Conservation (phyloP, 1,140 invertebrate genomes). For the Bombus pyrosoma region DNA sequence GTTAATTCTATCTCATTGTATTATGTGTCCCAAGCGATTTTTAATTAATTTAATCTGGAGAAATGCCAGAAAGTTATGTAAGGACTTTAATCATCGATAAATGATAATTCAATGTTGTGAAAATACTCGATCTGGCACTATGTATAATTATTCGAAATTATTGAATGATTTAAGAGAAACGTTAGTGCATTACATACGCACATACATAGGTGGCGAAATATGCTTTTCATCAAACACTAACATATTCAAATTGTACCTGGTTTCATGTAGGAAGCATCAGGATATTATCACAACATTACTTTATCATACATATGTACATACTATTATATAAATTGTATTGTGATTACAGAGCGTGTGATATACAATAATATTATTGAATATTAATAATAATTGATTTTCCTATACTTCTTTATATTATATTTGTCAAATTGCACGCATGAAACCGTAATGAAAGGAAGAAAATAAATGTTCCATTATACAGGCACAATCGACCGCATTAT, state of each 20-base stretch:
- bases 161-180: not conserved
- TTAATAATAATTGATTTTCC: not conserved
- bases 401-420: not conserved
- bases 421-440: not conserved
- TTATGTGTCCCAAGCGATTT: not conserved
- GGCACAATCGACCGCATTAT: slow-evolving; percentile 40
- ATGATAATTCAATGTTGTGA: not conserved
- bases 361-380: not conserved
- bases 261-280: not conserved
- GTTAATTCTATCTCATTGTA: not conserved
- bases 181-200: too few species aligned
- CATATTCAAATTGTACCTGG: not conserved
- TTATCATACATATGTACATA: not conserved
- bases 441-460: not conserved
- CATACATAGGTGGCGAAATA: not conserved
- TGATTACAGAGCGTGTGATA: not conserved
- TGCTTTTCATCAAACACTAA: not conserved
- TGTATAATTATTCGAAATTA: not conserved
- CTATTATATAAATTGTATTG: not conserved
- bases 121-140: not conserved
- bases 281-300: not conserved
- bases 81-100: not conserved
- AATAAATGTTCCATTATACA: not conserved
- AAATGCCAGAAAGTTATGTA: not conserved
- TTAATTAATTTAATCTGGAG: not conserved